Base-by-base conservation (phyloP, 2,888 invertebrate genomes). In the Tuberolachnus salignus region DNA sequence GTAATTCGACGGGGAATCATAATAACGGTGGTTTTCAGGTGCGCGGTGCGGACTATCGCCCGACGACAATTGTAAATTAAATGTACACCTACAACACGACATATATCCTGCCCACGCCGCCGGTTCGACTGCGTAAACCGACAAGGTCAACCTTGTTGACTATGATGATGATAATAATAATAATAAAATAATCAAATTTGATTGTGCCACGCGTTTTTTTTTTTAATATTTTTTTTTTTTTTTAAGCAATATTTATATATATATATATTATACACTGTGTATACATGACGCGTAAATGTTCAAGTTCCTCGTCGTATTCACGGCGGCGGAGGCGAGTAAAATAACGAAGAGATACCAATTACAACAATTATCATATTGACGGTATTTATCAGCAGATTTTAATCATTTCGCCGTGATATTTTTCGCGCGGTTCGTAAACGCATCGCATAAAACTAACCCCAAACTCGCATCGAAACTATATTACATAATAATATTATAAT, bases 61-160 rank as follows among this genome's bases (percentile, higher is more conserved):
- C 13, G 19, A 8, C 11, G 19, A 21, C 1, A 21, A 19, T 63
- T 4, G 9, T 34, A 4, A 34, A 34, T 34, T 34, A 3, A 34
- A 42, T 44, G 42, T 21, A 21, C 61, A 34, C 61, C 26, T 19
- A 69, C 57, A 21, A 16, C 55, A 46, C 51, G 9, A 3, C 34
- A 6, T 34, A 63, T 19, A 63, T n/a, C n/a, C n/a, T 49, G 64
- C 44, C 51, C 46, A 46, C 42, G 16, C 9, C 44, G 16, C 13
- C 23, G 21, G 53, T 74, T 64, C 44, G 53, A 53, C 23, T n/a
- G n/a, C n/a, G n/a, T n/a, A n/a, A n/a, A n/a, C n/a, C 3, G 42
- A 2, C 64, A 74, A 74, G 74, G 64, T 74, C 73, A 64, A 73
- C 34, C 51, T 42, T 72, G 44, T 42, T 1, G 23, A 34, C 21